These are phyloP conservation scores for Lycaena phlaeas DNA, from an alignment of 2,888 invertebrate genomes.

Conservation along the genomic window DNA sequence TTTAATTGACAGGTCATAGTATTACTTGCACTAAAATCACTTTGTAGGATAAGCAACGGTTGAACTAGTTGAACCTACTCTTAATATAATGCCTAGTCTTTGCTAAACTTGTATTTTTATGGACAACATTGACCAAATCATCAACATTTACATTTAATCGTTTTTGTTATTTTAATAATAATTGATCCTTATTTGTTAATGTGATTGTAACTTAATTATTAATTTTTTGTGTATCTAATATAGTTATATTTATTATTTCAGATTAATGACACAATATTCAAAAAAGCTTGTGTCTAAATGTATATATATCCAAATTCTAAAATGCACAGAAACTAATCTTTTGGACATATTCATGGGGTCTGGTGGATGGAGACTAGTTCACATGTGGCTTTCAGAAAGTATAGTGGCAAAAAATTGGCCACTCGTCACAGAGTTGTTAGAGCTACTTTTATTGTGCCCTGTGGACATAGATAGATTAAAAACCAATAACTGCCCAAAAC, in stretches of 20 bases:
- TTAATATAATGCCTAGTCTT: no score
- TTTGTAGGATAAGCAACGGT: no score
- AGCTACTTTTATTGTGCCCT: conserved; percentile 88
- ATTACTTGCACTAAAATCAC: no score
- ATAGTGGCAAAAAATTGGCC: conserved; percentile 89
- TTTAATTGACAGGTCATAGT: no score
- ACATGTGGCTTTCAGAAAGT: conserved; percentile 92
- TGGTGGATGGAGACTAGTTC: conserved; percentile 93
- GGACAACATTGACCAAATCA: no score
- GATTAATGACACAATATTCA: conserved; percentile 96
- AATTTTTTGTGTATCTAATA: no score
- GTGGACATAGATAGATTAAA: conserved; percentile 92
- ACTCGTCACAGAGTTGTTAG: conserved; percentile 88
- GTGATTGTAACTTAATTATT: no score
- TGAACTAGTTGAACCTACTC: no score
- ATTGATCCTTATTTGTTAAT: no score
- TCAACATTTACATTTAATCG: no score
- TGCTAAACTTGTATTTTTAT: no score
- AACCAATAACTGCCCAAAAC: conserved; percentile 92
- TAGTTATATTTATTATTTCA: conserved; percentile 73
- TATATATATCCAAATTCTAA: conserved; percentile 93
- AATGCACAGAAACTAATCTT: conserved; percentile 86
- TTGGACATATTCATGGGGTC: conserved; percentile 91
- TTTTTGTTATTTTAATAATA: no score
- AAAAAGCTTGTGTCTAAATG: conserved; percentile 96